A percentile compares a stretch with the other conserved stretches of the same genome.
These are phyloP conservation scores for Liasis olivaceus DNA, from an alignment of 2,797 vertebrate species.

Conservation along the genomic window DNA sequence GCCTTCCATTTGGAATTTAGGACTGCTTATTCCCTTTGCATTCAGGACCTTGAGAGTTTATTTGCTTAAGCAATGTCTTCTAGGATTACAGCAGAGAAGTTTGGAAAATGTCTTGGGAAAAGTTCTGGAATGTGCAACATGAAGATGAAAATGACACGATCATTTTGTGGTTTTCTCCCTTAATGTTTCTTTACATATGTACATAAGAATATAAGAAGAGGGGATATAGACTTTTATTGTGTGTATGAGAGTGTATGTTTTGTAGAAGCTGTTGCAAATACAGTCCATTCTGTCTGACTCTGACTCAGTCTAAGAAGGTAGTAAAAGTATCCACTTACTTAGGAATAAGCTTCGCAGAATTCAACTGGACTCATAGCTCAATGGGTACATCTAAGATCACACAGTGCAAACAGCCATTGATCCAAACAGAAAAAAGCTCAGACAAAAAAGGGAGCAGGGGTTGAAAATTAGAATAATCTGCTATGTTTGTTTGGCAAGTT, in stretches of 20 bases:
- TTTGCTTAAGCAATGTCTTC: neutral
- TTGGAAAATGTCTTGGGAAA: neutral
- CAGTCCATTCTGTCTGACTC: neutral
- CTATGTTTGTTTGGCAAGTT: neutral
- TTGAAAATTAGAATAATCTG: neutral
- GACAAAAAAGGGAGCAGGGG: neutral
- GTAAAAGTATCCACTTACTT: neutral
- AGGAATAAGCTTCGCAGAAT: neutral
- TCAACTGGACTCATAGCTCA: neutral
- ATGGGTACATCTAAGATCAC: neutral
- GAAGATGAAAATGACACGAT: neutral
- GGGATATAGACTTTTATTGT: neutral
- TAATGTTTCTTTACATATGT: neutral
- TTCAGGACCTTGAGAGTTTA: neutral
- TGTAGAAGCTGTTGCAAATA: neutral
- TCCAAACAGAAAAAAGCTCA: neutral
- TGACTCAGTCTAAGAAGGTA: neutral
- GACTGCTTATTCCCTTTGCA: neutral
- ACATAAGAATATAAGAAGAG: neutral
- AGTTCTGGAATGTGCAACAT: neutral
- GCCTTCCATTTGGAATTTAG: neutral
- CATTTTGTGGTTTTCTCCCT: neutral
- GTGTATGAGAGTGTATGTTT: neutral
- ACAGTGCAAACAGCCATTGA: neutral
- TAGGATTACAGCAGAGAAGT: no score